Base-by-base conservation (phyloP, 2,888 invertebrate species). In the Yponomeuta plumbellus region DNA sequence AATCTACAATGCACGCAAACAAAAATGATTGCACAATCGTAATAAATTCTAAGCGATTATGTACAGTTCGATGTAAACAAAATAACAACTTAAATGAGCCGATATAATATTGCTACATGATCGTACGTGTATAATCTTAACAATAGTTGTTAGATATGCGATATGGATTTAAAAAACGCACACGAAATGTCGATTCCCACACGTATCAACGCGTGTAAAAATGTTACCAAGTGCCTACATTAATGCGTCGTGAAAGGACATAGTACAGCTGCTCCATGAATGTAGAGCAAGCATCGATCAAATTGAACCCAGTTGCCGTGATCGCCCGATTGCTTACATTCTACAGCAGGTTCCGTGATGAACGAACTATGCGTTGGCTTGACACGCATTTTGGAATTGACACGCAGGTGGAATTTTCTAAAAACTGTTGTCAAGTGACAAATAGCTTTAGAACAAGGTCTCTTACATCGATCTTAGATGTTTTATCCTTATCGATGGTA, bases 161-260 rank as follows among this genome's bases (percentile, higher is more conserved):
- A 34, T 34, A 34, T 3, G 17, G 20, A 44, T 44, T 21, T 22
- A 26, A 63, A 10, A 39, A 10, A n/a, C 34, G n/a, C 40, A 72
- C 79, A 80, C 76, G 79, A 80, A 74, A 72, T 71, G 70, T 68
- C 69, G 71, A 75, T 77, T 81, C 78, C 75, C 75, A 76, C 76
- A 79, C 74, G 71, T 68, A 64, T 57, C 22, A 4, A 20, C 11
- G 58, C 22, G 58, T 58, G 22, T 58, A 58, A 22, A 22, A 21
- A 22, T 21, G 21, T 58, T n/a, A 20, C 5, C 17, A 26, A 13
- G 34, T 59, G 13, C 13, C 22, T 13, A 21, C 2, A 13, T 23
- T 59, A 20, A 10, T 59, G 3, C 17, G 2, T 23, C 22, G 59
- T 22, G 21, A 59, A 22, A 59, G 22, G 21, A 13, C 59, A 59